A percentile compares a stretch with the other conserved stretches of the same genome.
phyloP scores from a whole-genome alignment of 2,113 vertebrate genomes.

The Lycocorax pyrrhopterus region DNA sequence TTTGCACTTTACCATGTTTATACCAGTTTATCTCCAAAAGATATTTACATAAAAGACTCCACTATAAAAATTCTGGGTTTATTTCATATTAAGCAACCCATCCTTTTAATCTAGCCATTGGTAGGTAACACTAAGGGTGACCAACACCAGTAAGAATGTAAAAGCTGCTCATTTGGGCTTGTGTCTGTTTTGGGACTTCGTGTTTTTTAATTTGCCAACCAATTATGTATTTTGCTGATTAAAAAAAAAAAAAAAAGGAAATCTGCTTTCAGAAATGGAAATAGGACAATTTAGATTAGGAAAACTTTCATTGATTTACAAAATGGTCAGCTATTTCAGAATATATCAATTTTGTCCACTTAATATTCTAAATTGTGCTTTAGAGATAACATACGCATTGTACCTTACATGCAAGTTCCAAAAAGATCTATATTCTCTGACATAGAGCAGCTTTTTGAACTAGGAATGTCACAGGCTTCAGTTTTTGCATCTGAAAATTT shows the following conservation, averaged over 20 bases:
- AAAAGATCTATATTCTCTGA: not conserved
- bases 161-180: not conserved
- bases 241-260: rapidly evolving
- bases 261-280: not conserved
- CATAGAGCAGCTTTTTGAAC: not conserved
- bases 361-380: not conserved
- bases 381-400: not conserved
- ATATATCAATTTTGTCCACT: not conserved
- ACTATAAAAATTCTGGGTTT: not conserved
- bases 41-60: not conserved
- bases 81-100: not conserved
- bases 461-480: not conserved
- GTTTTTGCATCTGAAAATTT: not conserved
- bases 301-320: not conserved
- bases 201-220: not conserved
- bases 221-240: not conserved
- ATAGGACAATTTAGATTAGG: not conserved
- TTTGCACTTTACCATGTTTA: not conserved
- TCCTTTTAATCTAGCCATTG: not conserved
- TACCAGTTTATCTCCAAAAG: not conserved
- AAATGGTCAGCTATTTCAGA: not conserved
- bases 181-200: not conserved
- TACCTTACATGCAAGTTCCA: not conserved
- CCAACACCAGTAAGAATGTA: not conserved
- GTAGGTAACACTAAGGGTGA: not conserved